These are phyloP conservation scores for Choristoneura fumiferana DNA, from an alignment of 1,140 invertebrate genomes.

Conservation along the genomic window DNA sequence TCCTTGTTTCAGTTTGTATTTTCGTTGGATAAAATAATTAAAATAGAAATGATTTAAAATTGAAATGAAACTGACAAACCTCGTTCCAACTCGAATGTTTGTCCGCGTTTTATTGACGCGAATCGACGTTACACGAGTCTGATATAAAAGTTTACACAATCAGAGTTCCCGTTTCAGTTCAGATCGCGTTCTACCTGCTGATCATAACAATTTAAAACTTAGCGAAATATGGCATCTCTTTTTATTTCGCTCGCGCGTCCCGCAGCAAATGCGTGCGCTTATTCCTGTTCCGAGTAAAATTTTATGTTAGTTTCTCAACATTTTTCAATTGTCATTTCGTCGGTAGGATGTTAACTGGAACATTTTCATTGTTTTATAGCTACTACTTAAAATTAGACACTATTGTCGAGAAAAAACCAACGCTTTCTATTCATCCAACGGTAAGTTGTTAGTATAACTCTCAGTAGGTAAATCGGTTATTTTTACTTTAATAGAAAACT, in stretches of 20 bases:
- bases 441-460: too few relatives aligned
- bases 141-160: conserved; percentile 51
- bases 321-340: conserved; percentile 37
- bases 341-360: neutral
- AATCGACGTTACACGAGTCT: conserved; percentile 24
- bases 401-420: too few relatives aligned
- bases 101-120: conserved; percentile 24
- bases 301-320: conserved; percentile 37
- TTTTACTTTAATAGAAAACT: too few relatives aligned
- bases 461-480: too few relatives aligned
- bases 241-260: conserved; percentile 38
- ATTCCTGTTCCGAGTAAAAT: conserved; percentile 43
- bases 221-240: conserved; percentile 46
- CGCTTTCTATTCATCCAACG: too few relatives aligned
- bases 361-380: too few relatives aligned
- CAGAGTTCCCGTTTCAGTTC: conserved; percentile 32
- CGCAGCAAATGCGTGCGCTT: conserved; percentile 32
- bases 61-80: conserved; percentile 1
- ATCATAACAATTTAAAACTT: conserved; percentile 53
- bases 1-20: too few relatives aligned
- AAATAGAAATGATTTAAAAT: too few relatives aligned
- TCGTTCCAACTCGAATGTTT: conserved; percentile 17
- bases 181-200: conserved; percentile 35
- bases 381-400: conserved; percentile 26
- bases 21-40: too few relatives aligned